phyloP scores from a whole-genome alignment of 2,888 invertebrate species.

The Siphlonurus alternatus region DNA sequence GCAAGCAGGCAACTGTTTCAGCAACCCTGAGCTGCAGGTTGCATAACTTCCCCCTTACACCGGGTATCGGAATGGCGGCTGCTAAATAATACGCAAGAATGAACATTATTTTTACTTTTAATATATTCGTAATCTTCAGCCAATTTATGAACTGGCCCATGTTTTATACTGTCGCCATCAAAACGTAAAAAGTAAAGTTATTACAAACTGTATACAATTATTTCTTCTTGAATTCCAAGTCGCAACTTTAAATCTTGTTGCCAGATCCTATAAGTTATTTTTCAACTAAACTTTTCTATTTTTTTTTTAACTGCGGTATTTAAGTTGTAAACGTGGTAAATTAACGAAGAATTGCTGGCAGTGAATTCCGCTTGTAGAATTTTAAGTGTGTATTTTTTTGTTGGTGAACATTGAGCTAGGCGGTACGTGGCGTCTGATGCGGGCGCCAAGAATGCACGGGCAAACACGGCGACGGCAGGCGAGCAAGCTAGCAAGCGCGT shows the following conservation, averaged over 20 bases:
- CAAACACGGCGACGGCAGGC: neutral
- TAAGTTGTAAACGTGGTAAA: neutral
- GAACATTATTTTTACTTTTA: no score
- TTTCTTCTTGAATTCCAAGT: neutral
- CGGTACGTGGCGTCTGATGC: neutral
- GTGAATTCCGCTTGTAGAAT: neutral
- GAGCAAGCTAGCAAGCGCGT: neutral
- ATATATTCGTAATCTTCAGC: neutral
- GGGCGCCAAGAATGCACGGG: neutral
- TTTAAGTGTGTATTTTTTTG: neutral
- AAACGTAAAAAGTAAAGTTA: no score
- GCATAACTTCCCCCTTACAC: neutral
- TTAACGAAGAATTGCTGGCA: neutral
- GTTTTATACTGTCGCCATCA: no score
- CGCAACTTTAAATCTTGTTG: neutral
- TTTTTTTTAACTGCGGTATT: neutral
- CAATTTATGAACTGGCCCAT: no score
- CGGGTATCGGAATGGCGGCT: neutral
- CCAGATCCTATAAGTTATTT: no score
- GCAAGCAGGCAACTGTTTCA: neutral
- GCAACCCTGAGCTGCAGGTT: neutral
- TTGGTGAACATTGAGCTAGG: neutral
- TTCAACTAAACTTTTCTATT: no score
- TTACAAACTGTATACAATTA: no score
- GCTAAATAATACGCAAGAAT: no score